Evolutionary conservation across 1,140 invertebrate genomes (phyloP).

Genomic region (Spodoptera litura): DNA sequence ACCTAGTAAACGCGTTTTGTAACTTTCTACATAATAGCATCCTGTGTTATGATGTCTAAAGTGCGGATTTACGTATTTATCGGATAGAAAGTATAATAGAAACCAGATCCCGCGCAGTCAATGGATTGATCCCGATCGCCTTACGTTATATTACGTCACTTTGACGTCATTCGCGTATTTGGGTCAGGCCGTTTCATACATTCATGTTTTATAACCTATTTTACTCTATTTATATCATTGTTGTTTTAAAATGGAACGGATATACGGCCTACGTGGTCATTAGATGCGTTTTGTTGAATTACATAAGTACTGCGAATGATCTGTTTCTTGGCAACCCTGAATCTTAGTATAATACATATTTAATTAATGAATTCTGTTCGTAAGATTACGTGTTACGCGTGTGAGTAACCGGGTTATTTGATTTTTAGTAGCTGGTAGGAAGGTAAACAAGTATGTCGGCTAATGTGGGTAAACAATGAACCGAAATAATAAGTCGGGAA

Average conservation of each 20-base stretch:
- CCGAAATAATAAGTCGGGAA: constrained; percentile 2
- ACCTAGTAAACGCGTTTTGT: constrained; percentile 36
- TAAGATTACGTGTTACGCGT: neutral
- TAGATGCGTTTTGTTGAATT: constrained; percentile 44
- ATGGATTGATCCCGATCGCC: constrained; percentile 60
- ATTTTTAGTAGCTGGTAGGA: neutral
- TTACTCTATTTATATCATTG: constrained; percentile 67
- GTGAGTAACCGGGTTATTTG: neutral
- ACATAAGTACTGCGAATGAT: neutral
- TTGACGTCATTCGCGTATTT: constrained; percentile 75
- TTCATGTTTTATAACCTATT: constrained; percentile 75
- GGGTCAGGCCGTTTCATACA: constrained; percentile 76
- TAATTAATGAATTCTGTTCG: no score
- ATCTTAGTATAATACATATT: no score
- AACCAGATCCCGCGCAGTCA: constrained; percentile 59
- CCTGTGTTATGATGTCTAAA: constrained; percentile 36
- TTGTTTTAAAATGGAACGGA: constrained; percentile 56
- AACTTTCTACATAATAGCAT: constrained; percentile 42
- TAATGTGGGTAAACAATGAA: constrained; percentile 3
- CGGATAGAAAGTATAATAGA: constrained; percentile 53
- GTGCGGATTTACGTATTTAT: constrained; percentile 41
- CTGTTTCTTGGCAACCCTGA: neutral
- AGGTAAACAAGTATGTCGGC: constrained; percentile 7
- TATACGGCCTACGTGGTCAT: constrained; percentile 45
- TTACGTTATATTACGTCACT: constrained; percentile 67